These are phyloP conservation scores for Otus sunia DNA, from an alignment of 2,113 vertebrate genomes.

Conservation along the genomic window DNA sequence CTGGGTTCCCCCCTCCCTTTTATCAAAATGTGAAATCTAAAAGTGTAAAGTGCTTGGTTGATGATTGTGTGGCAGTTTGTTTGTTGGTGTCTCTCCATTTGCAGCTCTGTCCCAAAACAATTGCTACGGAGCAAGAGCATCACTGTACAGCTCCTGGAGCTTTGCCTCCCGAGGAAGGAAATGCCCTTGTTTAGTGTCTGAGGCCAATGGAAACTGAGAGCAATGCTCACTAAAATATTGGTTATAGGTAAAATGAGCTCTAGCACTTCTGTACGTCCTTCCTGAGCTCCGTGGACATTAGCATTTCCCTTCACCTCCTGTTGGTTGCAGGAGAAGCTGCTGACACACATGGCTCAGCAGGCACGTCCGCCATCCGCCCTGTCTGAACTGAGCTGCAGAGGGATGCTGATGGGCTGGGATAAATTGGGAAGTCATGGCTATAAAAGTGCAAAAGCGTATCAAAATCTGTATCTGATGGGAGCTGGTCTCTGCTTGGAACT, in stretches of 20 bases:
- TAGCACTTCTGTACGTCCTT: not conserved
- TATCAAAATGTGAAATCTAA: not conserved
- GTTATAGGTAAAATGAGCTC: not conserved
- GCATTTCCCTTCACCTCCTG: not conserved
- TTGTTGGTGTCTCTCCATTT: not conserved
- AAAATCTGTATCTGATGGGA: not conserved
- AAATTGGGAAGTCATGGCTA: not conserved
- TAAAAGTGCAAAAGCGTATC: not conserved
- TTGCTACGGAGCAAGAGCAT: not conserved
- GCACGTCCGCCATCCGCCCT: not conserved
- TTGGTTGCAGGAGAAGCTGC: not conserved
- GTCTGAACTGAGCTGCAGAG: not conserved
- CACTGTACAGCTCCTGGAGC: not conserved
- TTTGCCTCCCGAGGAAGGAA: not conserved
- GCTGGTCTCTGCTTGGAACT: not conserved
- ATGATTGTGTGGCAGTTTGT: not conserved
- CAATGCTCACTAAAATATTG: not conserved
- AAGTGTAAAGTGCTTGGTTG: not conserved
- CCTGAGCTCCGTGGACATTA: accelerated
- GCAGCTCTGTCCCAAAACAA: not conserved
- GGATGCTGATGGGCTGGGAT: not conserved
- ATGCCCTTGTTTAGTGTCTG: not conserved
- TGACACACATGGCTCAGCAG: not conserved
- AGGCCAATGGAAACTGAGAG: not conserved
- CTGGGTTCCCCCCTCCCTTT: not conserved